phyloP scores from a whole-genome alignment of 2,797 vertebrate species.

The Pseudocheirus occidentalis region DNA sequence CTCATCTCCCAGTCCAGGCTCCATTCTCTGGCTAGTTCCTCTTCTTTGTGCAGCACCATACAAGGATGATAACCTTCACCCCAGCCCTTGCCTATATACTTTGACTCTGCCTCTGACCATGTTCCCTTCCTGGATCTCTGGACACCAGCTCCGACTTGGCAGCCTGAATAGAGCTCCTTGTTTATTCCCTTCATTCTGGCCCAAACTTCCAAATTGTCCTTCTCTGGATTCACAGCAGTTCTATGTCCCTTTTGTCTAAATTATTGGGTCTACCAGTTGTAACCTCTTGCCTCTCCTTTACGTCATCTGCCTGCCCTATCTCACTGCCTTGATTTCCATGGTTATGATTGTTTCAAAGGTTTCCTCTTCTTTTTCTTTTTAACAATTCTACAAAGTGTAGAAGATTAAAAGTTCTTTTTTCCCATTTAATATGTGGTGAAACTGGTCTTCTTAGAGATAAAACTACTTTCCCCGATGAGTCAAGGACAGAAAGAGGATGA shows the following conservation, averaged over 20 bases:
- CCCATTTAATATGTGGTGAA: background rate
- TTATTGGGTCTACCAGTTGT: background rate
- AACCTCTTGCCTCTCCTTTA: background rate
- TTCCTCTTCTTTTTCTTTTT: background rate
- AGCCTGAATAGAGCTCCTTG: background rate
- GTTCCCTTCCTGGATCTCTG: background rate
- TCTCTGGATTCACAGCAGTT: background rate
- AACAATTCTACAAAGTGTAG: background rate
- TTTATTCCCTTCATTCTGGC: background rate
- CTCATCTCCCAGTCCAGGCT: background rate
- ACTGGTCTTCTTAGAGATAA: slow-evolving; percentile 4
- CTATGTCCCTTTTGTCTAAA: background rate
- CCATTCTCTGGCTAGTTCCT: background rate
- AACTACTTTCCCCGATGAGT: background rate
- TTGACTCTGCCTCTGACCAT: background rate
- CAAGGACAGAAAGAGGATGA: background rate
- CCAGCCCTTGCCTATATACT: background rate
- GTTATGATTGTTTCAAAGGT: background rate
- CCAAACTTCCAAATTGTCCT: background rate
- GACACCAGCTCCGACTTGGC: background rate
- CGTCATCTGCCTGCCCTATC: background rate
- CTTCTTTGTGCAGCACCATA: background rate
- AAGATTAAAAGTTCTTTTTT: background rate
- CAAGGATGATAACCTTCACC: background rate
- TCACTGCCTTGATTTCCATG: background rate